Base-by-base conservation (phyloP, 2,113 vertebrate genomes). In the Vulpes ferrilata region DNA sequence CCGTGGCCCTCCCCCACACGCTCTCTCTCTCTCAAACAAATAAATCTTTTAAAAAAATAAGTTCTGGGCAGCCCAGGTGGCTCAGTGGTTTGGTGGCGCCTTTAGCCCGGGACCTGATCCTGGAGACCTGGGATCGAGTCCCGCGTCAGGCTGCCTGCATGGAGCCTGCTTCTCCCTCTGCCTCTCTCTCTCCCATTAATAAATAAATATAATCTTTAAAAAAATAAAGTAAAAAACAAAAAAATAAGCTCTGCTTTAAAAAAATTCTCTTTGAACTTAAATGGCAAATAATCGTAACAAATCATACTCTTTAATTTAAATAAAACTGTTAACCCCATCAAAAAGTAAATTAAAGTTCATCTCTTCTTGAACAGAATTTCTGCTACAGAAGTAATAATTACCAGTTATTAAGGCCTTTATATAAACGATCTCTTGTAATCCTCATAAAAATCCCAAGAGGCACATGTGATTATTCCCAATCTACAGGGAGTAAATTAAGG, bases 291-390 rank as follows among this genome's bases (percentile, higher is more conserved):
- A 89, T 53, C 71, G 8, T 91, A 93, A 89, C 43, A 96, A 89
- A 53, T 17, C 90, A 71, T 35, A 64, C 27, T 83, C 17, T 97
- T 81, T 69, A 25, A 79, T 86, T 94, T 94, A 90, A 22, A 91
- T 89, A 80, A 92, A 98, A 90, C 35, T 64, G 79, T 74, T 88
- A 95, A 71, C 35, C 17, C 80, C 74, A 92, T 38, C 59, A 92
- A 92, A 95, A 96, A 84, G 62, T 20, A 93, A 71, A 69, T 43
- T 43, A 83, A 85, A 67, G 6, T 73, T 89, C 25, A 86, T 30
- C 48, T 92, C 57, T 38, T 86, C 23, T 64, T 93, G 71, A 84
- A 82, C 32, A 88, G 13, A 90, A 78, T 65, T 89, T 91, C 53
- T 89, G 55, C 55, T 51, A 51, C 35, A 64, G 55, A 81, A 94